Evolutionary conservation across 2,797 vertebrate genomes (phyloP), one percentile per base, ranked within the genome.

Genomic region (Myotis planiceps): DNA sequence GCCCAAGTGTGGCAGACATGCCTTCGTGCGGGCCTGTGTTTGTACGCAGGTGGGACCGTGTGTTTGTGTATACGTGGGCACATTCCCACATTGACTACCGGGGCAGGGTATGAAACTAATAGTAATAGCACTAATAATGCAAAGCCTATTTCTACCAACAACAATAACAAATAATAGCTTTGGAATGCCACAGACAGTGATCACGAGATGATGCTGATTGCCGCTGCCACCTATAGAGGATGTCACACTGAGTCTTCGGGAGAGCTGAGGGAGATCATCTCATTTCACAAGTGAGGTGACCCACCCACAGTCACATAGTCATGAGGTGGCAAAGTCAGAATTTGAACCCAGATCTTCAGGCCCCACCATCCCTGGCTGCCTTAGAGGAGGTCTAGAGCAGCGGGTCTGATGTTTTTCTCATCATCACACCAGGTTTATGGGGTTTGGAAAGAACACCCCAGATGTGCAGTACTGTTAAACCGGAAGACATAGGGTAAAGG

Each of bases 171-270:
- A 9, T 76, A 9, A 27, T 3, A 53, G 18, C 34, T 2, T 37
- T 18, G 2, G 21, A 19, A 89, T 5, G 42, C 13, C 53, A 3
- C 45, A 9, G 51, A 21, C 45, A 6, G 7, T 6, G 5, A n/a
- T 75, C 18, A 12, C 10, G 6, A 34, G 10, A 8, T 21, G 47
- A 4, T 12, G 4, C 2, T 23, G 66, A 4, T 55, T 55, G 1
- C 68, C 27, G 19, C 32, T 10, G 37, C 29, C 18, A 2, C 51
- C 25, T 0, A 1, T n/a, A 0, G 1, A 0, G 21, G 12, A 9
- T 21, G 18, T 75, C 1, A 1, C 3, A 8, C 9, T 5, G 5
- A 12, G 13, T 63, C 51, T 27, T 82, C 23, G 8, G 27, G 37
- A 65, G 12, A 51, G n/a, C 34, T 37, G 23, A 42, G 37, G 5